Evolutionary conservation across 2,113 vertebrate genomes (phyloP).

Genomic region (Nansenia antarctica): DNA sequence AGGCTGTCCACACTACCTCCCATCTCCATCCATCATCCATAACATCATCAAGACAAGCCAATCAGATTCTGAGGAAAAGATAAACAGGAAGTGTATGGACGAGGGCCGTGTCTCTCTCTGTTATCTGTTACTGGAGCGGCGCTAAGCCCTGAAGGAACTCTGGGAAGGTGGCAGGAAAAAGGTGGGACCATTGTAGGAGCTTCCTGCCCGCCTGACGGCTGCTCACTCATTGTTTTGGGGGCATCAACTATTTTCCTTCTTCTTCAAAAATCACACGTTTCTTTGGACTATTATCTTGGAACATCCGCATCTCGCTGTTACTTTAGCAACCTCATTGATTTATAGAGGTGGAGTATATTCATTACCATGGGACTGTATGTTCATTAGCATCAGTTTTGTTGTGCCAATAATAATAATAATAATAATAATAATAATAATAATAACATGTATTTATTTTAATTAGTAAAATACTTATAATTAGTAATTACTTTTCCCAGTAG

Average conservation of each 20-base stretch:
- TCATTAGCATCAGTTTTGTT: too few relatives aligned
- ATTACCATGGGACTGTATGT: too few relatives aligned
- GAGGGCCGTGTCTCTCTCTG: slow-evolving; percentile 69
- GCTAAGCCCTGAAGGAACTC: slow-evolving; percentile 90
- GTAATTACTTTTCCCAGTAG: too few relatives aligned
- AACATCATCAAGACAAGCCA: background rate
- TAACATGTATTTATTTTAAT: too few relatives aligned
- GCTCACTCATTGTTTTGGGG: slow-evolving; percentile 80
- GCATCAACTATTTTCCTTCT: slow-evolving; percentile 41
- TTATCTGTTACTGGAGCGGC: slow-evolving; percentile 79
- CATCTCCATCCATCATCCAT: too few relatives aligned
- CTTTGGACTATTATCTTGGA: slow-evolving; percentile 47
- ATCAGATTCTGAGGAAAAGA: slow-evolving; percentile 9
- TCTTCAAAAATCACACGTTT: too few relatives aligned
- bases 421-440: too few relatives aligned
- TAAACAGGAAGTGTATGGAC: slow-evolving; percentile 67
- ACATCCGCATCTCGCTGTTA: slow-evolving; percentile 79
- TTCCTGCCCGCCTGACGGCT: slow-evolving; percentile 85
- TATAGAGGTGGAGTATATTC: too few relatives aligned
- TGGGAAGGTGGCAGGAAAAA: slow-evolving; percentile 94
- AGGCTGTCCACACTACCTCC: too few relatives aligned
- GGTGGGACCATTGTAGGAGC: slow-evolving; percentile 89
- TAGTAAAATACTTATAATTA: too few relatives aligned
- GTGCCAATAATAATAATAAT: too few relatives aligned
- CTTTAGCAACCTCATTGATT: too few relatives aligned